These are phyloP conservation scores for Pipra filicauda DNA, from an alignment of 2,113 vertebrate genomes.

Conservation along the genomic window DNA sequence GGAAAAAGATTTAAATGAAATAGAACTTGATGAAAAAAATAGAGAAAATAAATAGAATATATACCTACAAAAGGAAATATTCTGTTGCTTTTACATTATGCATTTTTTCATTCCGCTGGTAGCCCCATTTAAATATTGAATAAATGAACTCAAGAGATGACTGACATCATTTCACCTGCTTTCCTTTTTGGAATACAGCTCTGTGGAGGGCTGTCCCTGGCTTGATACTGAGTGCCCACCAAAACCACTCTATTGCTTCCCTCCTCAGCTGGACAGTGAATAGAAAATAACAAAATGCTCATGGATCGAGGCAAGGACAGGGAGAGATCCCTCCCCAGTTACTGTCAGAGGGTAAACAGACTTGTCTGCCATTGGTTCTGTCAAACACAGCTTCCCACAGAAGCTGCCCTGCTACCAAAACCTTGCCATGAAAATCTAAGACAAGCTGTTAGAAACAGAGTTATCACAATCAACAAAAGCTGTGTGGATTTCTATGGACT, in stretches of 20 bases:
- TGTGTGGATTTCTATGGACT: not conserved
- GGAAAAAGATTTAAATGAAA: not conserved
- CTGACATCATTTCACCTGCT: not conserved
- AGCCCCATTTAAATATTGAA: not conserved
- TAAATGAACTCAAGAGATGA: not conserved
- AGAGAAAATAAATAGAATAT: not conserved
- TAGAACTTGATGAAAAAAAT: not conserved
- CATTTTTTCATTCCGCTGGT: not conserved
- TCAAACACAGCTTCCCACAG: not conserved
- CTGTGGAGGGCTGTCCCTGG: not conserved
- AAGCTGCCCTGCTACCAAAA: not conserved
- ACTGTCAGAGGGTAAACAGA: fast-evolving
- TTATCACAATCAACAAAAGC: not conserved
- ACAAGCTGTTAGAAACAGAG: not conserved
- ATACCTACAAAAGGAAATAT: not conserved
- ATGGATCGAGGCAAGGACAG: not conserved
- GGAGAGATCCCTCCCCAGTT: not conserved
- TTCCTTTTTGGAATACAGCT: not conserved
- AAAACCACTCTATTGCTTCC: not conserved
- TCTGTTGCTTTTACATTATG: not conserved
- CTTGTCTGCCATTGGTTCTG: not conserved
- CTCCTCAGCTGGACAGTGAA: not conserved
- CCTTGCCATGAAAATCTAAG: not conserved
- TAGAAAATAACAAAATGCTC: not conserved
- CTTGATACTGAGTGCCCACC: not conserved